A percentile compares a stretch with the other conserved stretches of the same genome.
Conservation (phyloP, 2,113 vertebrate genomes). For the Pituophis catenifer region DNA sequence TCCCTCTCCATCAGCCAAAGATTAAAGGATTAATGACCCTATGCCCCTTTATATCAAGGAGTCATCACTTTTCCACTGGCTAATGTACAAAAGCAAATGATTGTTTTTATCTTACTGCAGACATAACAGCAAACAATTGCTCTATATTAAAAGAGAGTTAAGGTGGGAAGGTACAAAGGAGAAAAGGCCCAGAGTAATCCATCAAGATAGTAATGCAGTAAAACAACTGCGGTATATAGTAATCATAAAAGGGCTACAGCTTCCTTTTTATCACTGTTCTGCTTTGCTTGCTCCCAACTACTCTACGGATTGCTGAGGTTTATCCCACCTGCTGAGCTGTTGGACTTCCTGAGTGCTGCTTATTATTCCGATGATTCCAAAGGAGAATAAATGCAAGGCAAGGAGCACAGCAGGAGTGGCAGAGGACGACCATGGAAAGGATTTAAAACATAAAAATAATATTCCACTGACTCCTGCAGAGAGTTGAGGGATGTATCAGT, state of each 20-base stretch:
- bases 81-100: neutral
- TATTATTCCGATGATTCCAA: slow-evolving; percentile 2
- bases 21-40: neutral
- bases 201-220: neutral
- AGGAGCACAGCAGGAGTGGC: slow-evolving; percentile 17
- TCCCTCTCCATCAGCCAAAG: neutral
- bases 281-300: neutral
- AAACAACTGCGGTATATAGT: neutral
- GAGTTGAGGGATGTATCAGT: slow-evolving; percentile 21
- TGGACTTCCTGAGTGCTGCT: neutral
- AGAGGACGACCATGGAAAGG: slow-evolving; percentile 18
- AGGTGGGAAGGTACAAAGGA: neutral
- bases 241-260: neutral
- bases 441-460: slow-evolving; percentile 38
- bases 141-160: neutral
- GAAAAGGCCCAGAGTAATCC: neutral
- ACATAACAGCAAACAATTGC: neutral
- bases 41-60: neutral
- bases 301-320: slow-evolving; percentile 11
- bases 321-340: neutral
- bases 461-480: slow-evolving; percentile 6
- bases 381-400: slow-evolving; percentile 15
- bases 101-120: neutral
- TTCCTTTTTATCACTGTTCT: neutral
- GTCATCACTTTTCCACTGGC: neutral